A percentile compares a stretch with the other conserved stretches of the same genome.
Evolutionary conservation across 2,797 vertebrate genomes (phyloP).

Genomic region (Protosalanx chinensis): DNA sequence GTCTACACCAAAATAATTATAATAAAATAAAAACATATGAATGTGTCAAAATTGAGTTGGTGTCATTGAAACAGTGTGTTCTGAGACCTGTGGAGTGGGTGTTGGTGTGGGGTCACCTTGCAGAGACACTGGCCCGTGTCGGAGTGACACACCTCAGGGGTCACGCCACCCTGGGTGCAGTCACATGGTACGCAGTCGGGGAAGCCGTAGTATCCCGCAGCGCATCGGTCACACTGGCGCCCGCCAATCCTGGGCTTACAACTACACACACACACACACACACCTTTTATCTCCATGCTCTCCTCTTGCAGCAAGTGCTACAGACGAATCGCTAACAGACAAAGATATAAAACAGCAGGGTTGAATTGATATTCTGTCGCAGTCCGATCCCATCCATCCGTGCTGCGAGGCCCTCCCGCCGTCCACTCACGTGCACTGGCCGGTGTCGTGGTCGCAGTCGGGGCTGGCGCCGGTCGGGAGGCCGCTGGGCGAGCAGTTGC

Average conservation of each 20-base stretch:
- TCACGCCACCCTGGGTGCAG: constrained; percentile 79
- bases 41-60: too few relatives aligned
- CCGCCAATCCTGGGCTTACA: constrained; percentile 85
- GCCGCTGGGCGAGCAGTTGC: constrained; percentile 82
- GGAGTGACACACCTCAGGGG: constrained; percentile 76
- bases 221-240: constrained; percentile 83
- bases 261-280: constrained; percentile 60
- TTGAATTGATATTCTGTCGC: too few relatives aligned
- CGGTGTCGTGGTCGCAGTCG: constrained; percentile 75
- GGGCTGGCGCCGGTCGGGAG: constrained; percentile 38
- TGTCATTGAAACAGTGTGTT: too few relatives aligned
- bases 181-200: constrained; percentile 81
- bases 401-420: not conserved
- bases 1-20: too few relatives aligned
- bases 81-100: too few relatives aligned
- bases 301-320: too few relatives aligned
- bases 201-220: constrained; percentile 79
- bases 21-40: too few relatives aligned
- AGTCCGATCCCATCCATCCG: not conserved
- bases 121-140: constrained; percentile 85
- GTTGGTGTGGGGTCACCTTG: constrained; percentile 72
- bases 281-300: not conserved
- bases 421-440: constrained; percentile 86
- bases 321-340: too few relatives aligned
- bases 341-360: too few relatives aligned